Conservation (phyloP, 2,888 invertebrate genomes). For the Byasa hedistus region DNA sequence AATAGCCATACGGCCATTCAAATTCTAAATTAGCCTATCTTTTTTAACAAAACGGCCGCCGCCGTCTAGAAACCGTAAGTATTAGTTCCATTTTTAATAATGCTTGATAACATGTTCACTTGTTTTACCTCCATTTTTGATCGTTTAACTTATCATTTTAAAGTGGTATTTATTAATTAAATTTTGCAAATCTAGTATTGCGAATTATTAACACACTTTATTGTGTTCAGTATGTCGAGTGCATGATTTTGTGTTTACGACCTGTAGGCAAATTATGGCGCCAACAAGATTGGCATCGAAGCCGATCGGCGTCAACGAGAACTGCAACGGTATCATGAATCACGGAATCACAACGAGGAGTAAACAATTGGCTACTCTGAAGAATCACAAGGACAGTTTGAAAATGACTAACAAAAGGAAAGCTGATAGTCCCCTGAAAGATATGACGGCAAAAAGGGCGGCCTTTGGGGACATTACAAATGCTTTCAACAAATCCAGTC, state of each 20-base stretch:
- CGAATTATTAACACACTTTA: slow-evolving; percentile 28
- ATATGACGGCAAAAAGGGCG: slow-evolving; percentile 87
- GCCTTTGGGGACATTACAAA: slow-evolving; percentile 94
- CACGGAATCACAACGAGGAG: slow-evolving; percentile 82
- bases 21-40: slow-evolving; percentile 47
- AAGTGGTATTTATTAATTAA: slow-evolving; percentile 50
- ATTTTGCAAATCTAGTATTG: slow-evolving; percentile 36
- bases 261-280: slow-evolving; percentile 75
- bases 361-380: slow-evolving; percentile 77
- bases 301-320: slow-evolving; percentile 71
- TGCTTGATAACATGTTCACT: slow-evolving; percentile 53
- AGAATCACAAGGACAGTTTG: slow-evolving; percentile 63
- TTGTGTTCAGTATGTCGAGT: slow-evolving; percentile 33
- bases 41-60: slow-evolving; percentile 57
- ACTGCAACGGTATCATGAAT: slow-evolving; percentile 65
- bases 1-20: slow-evolving; percentile 41
- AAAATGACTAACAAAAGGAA: slow-evolving; percentile 86
- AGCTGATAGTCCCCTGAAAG: slow-evolving; percentile 89
- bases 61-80: slow-evolving; percentile 63
- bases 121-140: slow-evolving; percentile 77
- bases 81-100: slow-evolving; percentile 48
- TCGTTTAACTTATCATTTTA: slow-evolving; percentile 61
- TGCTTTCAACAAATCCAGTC: slow-evolving; percentile 75
- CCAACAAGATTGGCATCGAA: slow-evolving; percentile 81
- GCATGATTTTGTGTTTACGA: slow-evolving; percentile 62